phyloP scores from a whole-genome alignment of 2,113 vertebrate genomes.

The Notothenia rossii region DNA sequence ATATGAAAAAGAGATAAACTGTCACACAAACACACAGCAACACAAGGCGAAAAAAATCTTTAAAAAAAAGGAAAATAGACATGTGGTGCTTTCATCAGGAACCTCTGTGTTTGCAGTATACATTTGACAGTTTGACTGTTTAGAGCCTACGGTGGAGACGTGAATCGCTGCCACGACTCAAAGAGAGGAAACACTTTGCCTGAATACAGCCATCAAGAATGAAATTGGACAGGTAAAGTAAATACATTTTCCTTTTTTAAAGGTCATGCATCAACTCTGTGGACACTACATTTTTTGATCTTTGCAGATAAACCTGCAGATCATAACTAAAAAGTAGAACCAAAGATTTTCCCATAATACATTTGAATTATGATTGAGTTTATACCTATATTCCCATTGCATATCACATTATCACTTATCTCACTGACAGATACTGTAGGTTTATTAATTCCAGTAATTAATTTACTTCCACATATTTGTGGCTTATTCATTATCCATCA shows the following conservation, averaged over 20 bases:
- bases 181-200: too few relatives aligned
- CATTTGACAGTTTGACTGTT: not conserved
- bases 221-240: too few relatives aligned
- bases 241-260: too few relatives aligned
- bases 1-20: too few relatives aligned
- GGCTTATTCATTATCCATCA: not conserved
- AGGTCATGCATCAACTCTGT: not conserved
- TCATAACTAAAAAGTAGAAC: not conserved
- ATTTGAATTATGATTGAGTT: not conserved
- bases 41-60: not conserved
- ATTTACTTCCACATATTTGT: not conserved
- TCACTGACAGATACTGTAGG: not conserved
- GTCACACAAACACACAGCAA: not conserved
- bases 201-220: too few relatives aligned
- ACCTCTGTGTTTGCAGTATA: not conserved
- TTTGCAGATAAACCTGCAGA: too few relatives aligned
- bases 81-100: constrained; percentile 1
- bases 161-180: too few relatives aligned
- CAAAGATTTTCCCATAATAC: too few relatives aligned
- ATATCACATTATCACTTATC: not conserved
- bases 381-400: not conserved
- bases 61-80: not conserved
- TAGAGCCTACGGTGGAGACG: constrained; percentile 5
- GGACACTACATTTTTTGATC: not conserved
- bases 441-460: too few relatives aligned